Evolutionary conservation across 2,888 invertebrate species (phyloP).

Genomic region (Phaedon cochleariae): DNA sequence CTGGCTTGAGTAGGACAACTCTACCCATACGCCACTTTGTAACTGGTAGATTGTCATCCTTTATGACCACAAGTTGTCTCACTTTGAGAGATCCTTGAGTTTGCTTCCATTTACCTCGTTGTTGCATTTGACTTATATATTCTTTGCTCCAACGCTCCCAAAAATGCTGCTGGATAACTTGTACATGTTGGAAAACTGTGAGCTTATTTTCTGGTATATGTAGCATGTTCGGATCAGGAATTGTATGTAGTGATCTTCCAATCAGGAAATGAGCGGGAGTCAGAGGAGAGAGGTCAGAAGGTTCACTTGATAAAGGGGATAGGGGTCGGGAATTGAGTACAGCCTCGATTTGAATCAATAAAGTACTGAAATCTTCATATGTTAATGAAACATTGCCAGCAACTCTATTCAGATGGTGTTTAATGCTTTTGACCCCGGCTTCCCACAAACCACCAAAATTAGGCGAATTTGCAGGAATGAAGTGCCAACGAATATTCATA

Average conservation of each 20-base stretch:
- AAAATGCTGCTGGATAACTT: constrained; percentile 15
- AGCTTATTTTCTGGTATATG: constrained; percentile 19
- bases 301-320: constrained; percentile 28
- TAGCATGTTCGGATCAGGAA: constrained; percentile 19
- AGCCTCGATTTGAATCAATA: constrained; percentile 46
- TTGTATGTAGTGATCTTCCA: constrained; percentile 15
- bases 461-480: constrained; percentile 31
- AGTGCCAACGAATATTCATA: no score
- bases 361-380: constrained; percentile 45
- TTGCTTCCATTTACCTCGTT: constrained; percentile 21
- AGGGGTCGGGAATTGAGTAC: constrained; percentile 48
- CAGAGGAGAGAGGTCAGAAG: no score
- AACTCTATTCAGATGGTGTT: constrained; percentile 27
- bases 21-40: constrained; percentile 33
- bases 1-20: constrained; percentile 10
- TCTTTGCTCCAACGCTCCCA: constrained; percentile 19
- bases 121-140: constrained; percentile 16
- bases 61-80: constrained; percentile 30
- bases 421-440: constrained; percentile 26
- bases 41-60: constrained; percentile 38
- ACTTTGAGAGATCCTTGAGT: constrained; percentile 13
- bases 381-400: constrained; percentile 38
- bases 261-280: constrained; percentile 38
- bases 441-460: constrained; percentile 37
- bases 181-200: constrained; percentile 7